Conservation (phyloP, 2,113 vertebrate genomes). For the Xiphophorus hellerii region DNA sequence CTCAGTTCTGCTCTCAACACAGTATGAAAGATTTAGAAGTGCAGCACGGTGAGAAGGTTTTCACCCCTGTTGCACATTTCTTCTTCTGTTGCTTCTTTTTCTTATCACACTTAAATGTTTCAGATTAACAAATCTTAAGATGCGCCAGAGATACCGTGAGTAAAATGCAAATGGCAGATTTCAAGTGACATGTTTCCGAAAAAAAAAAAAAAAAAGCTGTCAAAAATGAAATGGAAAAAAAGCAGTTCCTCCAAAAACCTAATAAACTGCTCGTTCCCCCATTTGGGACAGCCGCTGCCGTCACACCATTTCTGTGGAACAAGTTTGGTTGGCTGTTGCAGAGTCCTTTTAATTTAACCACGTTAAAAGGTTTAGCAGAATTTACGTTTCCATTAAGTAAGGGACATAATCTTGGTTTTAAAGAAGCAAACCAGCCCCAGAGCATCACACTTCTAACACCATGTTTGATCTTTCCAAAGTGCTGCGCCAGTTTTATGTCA, state of each 20-base stretch:
- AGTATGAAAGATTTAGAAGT: conserved; percentile 20
- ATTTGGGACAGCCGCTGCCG: too few species aligned
- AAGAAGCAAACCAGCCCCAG: too few species aligned
- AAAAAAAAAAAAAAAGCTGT: neutral
- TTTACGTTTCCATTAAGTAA: neutral
- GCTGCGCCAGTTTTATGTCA: neutral
- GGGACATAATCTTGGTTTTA: too few species aligned
- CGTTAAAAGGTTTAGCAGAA: neutral
- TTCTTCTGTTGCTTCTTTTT: neutral
- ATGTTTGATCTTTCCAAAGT: neutral
- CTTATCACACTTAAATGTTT: neutral
- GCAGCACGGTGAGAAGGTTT: neutral
- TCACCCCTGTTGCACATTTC: neutral
- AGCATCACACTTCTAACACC: neutral
- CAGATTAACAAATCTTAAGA: neutral
- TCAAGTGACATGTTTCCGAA: neutral
- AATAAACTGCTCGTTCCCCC: neutral
- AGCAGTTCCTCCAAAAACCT: neutral
- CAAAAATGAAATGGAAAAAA: neutral
- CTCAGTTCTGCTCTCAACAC: conserved; percentile 42
- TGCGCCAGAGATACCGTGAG: neutral
- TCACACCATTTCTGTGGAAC: too few species aligned
- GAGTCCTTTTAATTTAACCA: too few species aligned
- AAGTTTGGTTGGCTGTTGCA: too few species aligned
- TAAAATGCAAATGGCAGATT: neutral